These are phyloP conservation scores for Phragmatobia fuliginosa DNA, from an alignment of 2,888 invertebrate species.

Conservation along the genomic window DNA sequence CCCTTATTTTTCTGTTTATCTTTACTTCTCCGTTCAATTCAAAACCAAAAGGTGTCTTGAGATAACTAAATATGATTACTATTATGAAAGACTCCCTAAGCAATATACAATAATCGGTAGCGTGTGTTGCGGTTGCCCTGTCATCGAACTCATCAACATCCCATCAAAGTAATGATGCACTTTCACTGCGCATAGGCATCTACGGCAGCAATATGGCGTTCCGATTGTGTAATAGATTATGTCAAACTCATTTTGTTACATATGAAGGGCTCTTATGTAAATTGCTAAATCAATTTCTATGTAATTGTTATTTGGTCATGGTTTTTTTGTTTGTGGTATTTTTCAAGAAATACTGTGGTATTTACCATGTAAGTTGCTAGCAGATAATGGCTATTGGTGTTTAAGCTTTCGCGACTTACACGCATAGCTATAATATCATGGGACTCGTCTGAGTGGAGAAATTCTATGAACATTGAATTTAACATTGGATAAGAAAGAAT, in stretches of 20 bases:
- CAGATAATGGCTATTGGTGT: not conserved
- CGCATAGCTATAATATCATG: too few relatives aligned
- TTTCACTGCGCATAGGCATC: conserved; percentile 37
- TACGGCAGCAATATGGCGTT: conserved; percentile 4
- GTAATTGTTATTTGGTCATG: conserved; percentile 7
- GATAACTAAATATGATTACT: not conserved
- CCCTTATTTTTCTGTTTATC: too few relatives aligned
- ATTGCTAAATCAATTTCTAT: not conserved
- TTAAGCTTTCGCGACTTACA: not conserved
- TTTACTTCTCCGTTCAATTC: not conserved
- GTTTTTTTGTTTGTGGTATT: not conserved
- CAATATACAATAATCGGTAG: not conserved
- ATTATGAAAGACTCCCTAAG: not conserved
- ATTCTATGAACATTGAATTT: not conserved
- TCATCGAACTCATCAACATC: conserved; percentile 49
- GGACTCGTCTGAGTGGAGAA: not conserved
- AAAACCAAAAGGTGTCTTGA: not conserved
- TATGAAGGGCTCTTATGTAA: conserved; percentile 16
- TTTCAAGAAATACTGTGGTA: not conserved
- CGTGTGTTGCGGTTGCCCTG: conserved; percentile 37
- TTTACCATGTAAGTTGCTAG: conserved; percentile 2
- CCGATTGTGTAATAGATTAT: conserved; percentile 19
- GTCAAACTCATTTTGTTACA: conserved; percentile 16
- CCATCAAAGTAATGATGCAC: conserved; percentile 49
- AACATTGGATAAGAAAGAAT: not conserved